Percentiles rank a stretch among this genome's conserved stretches.
These are phyloP conservation scores for Setophaga petechia DNA, from an alignment of 2,113 vertebrate genomes.

Conservation along the genomic window DNA sequence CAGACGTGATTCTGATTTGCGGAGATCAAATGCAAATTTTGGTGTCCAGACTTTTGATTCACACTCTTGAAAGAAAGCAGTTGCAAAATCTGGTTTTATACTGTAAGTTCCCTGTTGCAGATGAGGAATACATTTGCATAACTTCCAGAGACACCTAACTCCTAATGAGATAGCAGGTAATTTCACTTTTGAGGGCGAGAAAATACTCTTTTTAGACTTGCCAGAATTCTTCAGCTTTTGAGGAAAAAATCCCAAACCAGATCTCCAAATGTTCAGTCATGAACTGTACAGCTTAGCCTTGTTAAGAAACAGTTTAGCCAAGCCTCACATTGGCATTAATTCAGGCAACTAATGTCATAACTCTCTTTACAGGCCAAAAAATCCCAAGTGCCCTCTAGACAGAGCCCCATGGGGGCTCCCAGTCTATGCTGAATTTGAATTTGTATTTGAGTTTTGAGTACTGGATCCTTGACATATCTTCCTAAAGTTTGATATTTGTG, in stretches of 20 bases:
- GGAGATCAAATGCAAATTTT: background rate
- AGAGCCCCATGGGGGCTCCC: background rate
- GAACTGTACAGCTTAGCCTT: background rate
- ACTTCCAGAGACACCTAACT: background rate
- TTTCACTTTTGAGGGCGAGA: background rate
- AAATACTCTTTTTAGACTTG: background rate
- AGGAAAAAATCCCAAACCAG: background rate
- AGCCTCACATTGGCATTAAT: background rate
- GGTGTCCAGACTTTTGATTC: background rate
- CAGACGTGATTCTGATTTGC: background rate
- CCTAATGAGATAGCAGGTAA: background rate
- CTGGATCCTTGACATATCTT: background rate
- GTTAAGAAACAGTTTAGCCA: background rate
- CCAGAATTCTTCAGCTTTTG: background rate
- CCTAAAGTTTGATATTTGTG: background rate
- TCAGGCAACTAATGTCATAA: background rate
- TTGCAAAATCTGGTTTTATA: background rate
- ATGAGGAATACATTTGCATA: background rate
- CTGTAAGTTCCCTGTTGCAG: background rate
- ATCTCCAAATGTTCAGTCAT: background rate
- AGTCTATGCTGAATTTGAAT: background rate
- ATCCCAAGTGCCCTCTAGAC: background rate
- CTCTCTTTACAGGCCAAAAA: background rate
- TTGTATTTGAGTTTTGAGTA: background rate
- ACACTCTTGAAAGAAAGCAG: background rate